phyloP scores from a whole-genome alignment of 2,797 vertebrate species.

The Scarus forsteni region DNA sequence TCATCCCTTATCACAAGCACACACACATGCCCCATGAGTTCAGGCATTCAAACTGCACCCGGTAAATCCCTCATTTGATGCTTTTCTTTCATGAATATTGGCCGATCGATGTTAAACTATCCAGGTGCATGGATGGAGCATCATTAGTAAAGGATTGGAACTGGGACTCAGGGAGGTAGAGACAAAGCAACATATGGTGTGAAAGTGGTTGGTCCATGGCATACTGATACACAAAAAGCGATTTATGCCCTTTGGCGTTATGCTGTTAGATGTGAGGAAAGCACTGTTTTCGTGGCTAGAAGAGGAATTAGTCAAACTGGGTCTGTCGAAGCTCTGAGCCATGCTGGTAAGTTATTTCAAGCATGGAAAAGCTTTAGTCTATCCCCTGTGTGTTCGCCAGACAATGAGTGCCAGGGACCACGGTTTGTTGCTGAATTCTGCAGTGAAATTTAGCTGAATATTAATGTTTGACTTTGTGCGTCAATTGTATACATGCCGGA shows the following conservation, averaged over 20 bases:
- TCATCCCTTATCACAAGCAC: conserved; percentile 55
- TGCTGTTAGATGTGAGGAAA: conserved; percentile 51
- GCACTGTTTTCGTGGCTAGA: conserved; percentile 49
- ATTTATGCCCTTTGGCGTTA: conserved; percentile 53
- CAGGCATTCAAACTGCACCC: conserved; percentile 36
- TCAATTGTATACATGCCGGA: conserved; percentile 34
- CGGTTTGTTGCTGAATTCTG: conserved; percentile 34
- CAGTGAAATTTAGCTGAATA: conserved; percentile 31
- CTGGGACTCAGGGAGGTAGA: conserved; percentile 40
- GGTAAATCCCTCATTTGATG: conserved; percentile 27
- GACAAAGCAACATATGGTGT: conserved; percentile 60
- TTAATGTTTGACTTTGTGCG: conserved; percentile 58
- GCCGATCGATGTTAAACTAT: conserved; percentile 48
- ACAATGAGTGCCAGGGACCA: conserved; percentile 41
- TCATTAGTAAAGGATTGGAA: conserved; percentile 42
- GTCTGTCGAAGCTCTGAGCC: conserved; percentile 61
- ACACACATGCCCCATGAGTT: conserved; percentile 48
- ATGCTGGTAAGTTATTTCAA: conserved; percentile 66
- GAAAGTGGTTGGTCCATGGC: conserved; percentile 36
- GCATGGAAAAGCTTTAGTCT: conserved; percentile 68
- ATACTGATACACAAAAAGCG: conserved; percentile 40
- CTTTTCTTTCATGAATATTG: conserved; percentile 49
- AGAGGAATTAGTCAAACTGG: conserved; percentile 61
- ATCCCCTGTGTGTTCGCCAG: conserved; percentile 46
- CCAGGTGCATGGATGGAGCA: conserved; percentile 53